Base-by-base conservation (phyloP, 2,888 invertebrate genomes). In the Catocala nupta region DNA sequence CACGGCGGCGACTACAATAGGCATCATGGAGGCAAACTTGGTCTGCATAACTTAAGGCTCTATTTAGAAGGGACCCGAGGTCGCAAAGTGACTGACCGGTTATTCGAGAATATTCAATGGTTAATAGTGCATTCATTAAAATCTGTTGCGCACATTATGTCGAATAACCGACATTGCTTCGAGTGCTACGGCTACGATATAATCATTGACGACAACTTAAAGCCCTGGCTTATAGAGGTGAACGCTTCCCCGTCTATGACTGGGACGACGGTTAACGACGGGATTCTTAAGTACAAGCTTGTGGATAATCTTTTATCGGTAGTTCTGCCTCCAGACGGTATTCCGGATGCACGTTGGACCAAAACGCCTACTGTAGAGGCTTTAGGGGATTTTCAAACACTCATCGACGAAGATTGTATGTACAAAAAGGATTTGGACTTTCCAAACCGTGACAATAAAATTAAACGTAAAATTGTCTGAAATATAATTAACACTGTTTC, bases 181-280 rank as follows among this genome's bases (percentile, higher is more conserved):
- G 98, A 98, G 90, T 98, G 98, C 81, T 99, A 99, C 83, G 99
- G 99, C 47, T 99, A 98, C 85, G 99, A 99, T 84, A 98, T 99
- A 56, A 99, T 99, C 76, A 98, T 99, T 76, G 99, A 99, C 86
- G 97, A 98, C 84, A 96, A 97, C 81, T 90, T 99, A 39, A 99
- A 99, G 85, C 99, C 99, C 0, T 99, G 98, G 98, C 92, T 98
- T 10, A 97, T 98, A 57, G 98, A 98, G 94, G 98, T 98, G n/a
- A 99, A 99, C 85, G 98, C 99, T 0, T 99, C 99, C 0, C 99
- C 99, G 0, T 98, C 99, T 0, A 89, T 99, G 67, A 98, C 98
- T 0, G 98, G 99, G 0, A 99, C 99, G 0, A 99, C 99, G 0
- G 97, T 97, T 0, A 98, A 98, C 82, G 99, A 99, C 90, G 95